phyloP scores from a whole-genome alignment of 1,140 invertebrate genomes.

The Panonychus citri region DNA sequence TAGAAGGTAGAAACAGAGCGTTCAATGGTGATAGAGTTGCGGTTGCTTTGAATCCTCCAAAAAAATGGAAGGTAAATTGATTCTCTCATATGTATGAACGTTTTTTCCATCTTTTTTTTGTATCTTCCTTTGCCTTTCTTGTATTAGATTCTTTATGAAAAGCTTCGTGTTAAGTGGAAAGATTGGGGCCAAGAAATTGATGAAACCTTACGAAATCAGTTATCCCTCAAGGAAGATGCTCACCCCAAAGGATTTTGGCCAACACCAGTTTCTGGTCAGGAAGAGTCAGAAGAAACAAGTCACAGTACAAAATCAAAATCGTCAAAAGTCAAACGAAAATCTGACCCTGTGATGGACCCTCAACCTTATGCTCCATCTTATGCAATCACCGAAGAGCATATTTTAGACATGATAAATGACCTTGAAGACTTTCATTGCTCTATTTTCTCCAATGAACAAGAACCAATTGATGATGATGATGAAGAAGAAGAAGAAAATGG shows the following conservation, averaged over 20 bases:
- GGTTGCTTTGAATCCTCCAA: conserved; percentile 30
- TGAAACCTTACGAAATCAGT: neutral
- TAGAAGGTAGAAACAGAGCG: conserved; percentile 46
- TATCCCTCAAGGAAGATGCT: neutral
- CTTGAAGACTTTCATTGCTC: no score
- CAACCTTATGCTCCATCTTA: no score
- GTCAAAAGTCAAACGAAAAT: neutral
- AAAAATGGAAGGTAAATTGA: conserved; percentile 23
- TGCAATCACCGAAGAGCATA: no score
- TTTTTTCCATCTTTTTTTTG: no score
- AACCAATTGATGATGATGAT: no score
- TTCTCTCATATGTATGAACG: no score
- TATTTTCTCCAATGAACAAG: no score
- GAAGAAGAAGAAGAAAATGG: no score
- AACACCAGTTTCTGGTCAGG: no score
- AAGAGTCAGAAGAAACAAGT: no score
- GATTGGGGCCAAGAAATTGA: neutral
- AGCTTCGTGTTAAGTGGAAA: neutral
- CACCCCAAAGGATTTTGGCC: no score
- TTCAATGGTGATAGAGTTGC: conserved; percentile 58
- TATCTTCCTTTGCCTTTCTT: neutral
- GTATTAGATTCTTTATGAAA: neutral
- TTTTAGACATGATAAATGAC: no score
- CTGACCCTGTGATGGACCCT: conserved; percentile 7
- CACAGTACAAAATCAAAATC: neutral